Conservation (phyloP, 1,140 invertebrate genomes). For the Drosophila tristis region DNA sequence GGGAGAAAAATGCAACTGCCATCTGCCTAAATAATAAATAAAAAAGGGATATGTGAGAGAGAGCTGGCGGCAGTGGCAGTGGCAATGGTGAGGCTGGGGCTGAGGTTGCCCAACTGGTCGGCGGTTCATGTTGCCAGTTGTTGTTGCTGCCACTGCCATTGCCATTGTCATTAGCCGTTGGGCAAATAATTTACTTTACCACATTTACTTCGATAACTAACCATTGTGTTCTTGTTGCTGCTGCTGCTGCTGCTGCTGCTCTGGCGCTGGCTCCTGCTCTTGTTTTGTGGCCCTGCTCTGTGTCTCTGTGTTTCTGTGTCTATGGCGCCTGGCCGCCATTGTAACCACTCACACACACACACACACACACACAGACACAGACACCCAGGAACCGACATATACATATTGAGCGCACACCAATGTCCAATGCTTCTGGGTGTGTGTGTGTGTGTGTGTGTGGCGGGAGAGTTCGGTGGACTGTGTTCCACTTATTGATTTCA, state of each 20-base stretch:
- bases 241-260: slow-evolving; percentile 27
- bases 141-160: slow-evolving; percentile 31
- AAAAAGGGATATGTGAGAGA: slow-evolving; percentile 56
- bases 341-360: slow-evolving; percentile 51
- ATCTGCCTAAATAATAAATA: slow-evolving; percentile 79
- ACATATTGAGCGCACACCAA: slow-evolving; percentile 15
- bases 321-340: slow-evolving; percentile 58
- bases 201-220: slow-evolving; percentile 79
- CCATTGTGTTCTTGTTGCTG: slow-evolving; percentile 70
- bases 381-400: neutral
- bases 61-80: neutral
- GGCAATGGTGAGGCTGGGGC: slow-evolving; percentile 33
- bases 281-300: slow-evolving; percentile 11
- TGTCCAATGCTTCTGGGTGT: slow-evolving; percentile 13
- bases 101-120: slow-evolving; percentile 3
- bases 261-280: slow-evolving; percentile 30
- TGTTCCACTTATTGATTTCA: slow-evolving; percentile 81
- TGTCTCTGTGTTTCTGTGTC: neutral
- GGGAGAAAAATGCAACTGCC: slow-evolving; percentile 61
- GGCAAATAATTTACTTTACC: slow-evolving; percentile 79
- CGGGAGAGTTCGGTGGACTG: slow-evolving; percentile 25
- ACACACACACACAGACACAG: slow-evolving; percentile 5
- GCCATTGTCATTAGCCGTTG: slow-evolving; percentile 76
- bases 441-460: too few relatives aligned
- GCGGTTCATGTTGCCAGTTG: neutral